phyloP scores from a whole-genome alignment of 2,888 invertebrate species.

The Serrognathus titanus region DNA sequence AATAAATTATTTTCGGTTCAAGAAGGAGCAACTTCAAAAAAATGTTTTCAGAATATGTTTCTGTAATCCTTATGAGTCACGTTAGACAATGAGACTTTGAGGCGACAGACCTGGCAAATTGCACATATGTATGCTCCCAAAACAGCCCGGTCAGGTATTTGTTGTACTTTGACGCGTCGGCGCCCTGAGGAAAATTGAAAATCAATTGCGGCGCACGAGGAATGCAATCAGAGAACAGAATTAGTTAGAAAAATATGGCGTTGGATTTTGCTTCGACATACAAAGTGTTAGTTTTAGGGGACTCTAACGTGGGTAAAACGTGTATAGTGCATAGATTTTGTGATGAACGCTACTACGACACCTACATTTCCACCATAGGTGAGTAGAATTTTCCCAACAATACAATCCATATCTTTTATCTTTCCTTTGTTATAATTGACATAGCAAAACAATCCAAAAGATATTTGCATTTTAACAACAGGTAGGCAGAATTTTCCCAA shows the following conservation, averaged over 20 bases:
- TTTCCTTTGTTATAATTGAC: conserved; percentile 6
- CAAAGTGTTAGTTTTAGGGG: conserved; percentile 81
- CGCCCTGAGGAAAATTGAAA: conserved; percentile 20
- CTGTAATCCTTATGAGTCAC: too few relatives aligned
- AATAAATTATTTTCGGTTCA: too few relatives aligned
- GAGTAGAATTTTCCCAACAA: conserved; percentile 44
- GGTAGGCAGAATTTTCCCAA: too few relatives aligned
- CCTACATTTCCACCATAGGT: conserved; percentile 89
- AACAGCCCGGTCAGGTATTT: too few relatives aligned
- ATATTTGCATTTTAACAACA: too few relatives aligned
- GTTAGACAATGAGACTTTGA: too few relatives aligned
- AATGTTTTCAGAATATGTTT: too few relatives aligned
- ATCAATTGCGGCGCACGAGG: conserved; percentile 30
- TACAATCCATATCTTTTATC: neutral
- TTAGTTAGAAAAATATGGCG: conserved; percentile 58
- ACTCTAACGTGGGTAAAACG: conserved; percentile 87
- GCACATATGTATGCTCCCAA: too few relatives aligned
- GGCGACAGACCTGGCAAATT: too few relatives aligned
- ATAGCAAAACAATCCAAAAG: neutral
- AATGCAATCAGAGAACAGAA: conserved; percentile 13
- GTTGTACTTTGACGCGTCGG: neutral
- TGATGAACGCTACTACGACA: conserved; percentile 86
- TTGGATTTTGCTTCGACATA: conserved; percentile 83
- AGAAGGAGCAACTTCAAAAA: too few relatives aligned
- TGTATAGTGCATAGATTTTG: conserved; percentile 88